Evolutionary conservation across 2,888 invertebrate genomes (phyloP), one percentile per base, ranked within the genome.

Genomic region (Morpho deidamia): DNA sequence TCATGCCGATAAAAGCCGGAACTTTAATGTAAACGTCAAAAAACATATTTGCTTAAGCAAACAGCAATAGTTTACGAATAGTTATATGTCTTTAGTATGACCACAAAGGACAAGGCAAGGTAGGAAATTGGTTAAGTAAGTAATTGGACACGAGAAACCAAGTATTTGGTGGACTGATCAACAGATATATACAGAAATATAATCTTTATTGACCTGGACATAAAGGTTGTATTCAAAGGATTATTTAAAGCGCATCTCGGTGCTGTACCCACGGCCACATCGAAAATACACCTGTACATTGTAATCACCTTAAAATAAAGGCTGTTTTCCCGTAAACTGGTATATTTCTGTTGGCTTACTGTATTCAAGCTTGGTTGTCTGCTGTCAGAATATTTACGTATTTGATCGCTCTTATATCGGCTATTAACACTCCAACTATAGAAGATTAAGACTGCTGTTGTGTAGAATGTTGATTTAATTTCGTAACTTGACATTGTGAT

Each of bases 71-170:
- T 23, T 23, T 23, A 23, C 5, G 23, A 23, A 23, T 5, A 23
- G 23, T 23, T 23, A 23, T 23, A 11, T 42, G 42, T 46, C 35
- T 44, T 51, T 34, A 43, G 34, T 48, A 43, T 45, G 37, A 37
- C 49, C 58, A 51, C 58, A 58, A 62, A 60, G 60, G 65, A 61
- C 58, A 57, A 54, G 47, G 37, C 47, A 53, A 52, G 55, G 62
- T 60, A 58, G 65, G 66, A 66, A 66, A 67, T 66, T 67, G 62
- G 61, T 69, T 69, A 76, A 76, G 68, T 75, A 73, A 72, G 62
- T 76, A 76, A 76, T 76, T 70, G 75, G 65, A 47, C 41, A 40
- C 48, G 48, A 48, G 45, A 34, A 58, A 32, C 39, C 37, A 39
- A 44, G 43, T 43, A 50, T 44, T 50, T 43, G 11, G 14, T 43